These are phyloP conservation scores for Neosilurus hyrtlii DNA, from an alignment of 2,797 vertebrate genomes.

Conservation along the genomic window DNA sequence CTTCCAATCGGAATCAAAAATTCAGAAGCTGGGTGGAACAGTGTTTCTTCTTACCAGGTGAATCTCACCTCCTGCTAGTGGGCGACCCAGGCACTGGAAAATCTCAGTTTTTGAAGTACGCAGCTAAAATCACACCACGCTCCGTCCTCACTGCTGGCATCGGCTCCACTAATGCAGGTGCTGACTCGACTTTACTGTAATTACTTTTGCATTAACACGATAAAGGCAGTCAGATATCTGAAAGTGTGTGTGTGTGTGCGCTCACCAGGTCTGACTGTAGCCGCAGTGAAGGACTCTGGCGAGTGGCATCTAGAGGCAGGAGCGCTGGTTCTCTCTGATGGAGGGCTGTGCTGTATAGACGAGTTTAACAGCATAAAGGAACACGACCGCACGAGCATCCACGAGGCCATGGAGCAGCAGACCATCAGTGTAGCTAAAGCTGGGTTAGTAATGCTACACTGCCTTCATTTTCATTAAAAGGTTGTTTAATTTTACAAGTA, in stretches of 20 bases:
- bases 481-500: background rate
- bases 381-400: conserved; percentile 94
- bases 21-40: background rate
- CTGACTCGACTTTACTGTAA: background rate
- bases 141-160: conserved; percentile 95
- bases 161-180: conserved; percentile 94
- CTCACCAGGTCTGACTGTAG: conserved; percentile 85
- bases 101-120: conserved; percentile 96
- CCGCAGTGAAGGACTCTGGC: conserved; percentile 91
- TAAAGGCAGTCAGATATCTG: background rate
- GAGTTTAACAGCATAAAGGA: conserved; percentile 98
- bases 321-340: conserved; percentile 91
- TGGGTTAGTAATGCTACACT: conserved; percentile 73
- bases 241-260: background rate
- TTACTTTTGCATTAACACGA: background rate
- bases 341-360: conserved; percentile 95
- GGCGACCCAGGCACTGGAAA: conserved; percentile 96
- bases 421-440: conserved; percentile 97
- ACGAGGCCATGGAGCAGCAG: conserved; percentile 98
- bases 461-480: no score
- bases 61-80: conserved; percentile 92
- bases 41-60: conserved; percentile 69
- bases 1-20: background rate
- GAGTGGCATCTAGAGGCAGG: conserved; percentile 98
- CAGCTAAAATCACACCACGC: conserved; percentile 89